Base-by-base conservation (phyloP, 2,888 invertebrate species). In the Phyllotreta striolata region DNA sequence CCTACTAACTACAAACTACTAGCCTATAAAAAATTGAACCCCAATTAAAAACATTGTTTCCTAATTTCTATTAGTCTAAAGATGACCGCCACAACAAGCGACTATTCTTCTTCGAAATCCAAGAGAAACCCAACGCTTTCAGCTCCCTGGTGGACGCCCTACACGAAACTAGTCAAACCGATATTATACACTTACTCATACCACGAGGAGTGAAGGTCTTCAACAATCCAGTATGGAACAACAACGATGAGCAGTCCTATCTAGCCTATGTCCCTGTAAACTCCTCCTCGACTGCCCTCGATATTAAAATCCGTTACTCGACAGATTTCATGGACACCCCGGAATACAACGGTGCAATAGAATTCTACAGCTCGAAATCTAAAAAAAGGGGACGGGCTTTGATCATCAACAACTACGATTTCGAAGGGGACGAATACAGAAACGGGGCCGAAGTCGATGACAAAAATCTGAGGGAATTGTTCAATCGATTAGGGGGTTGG, bases 331-430 rank as follows among this genome's bases (percentile, higher is more conserved):
- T 24, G 24, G 24, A 74, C 55, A 73, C 70, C 9, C 12, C 71
- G 72, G 1, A 51, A 35, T 6, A 79, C 78, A 74, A 73, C 55
- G 66, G 51, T 12, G 38, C 62, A 37, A 41, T 1, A 66, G 43
- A 6, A 7, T 74, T 70, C 70, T 87, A 87, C 79, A 77, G 76
- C 24, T 88, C 87, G 77, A 82, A 85, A 60, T 84, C 86, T 0
- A 80, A 80, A 63, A 78, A 83, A 55, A 85, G 89, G 64, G 89
- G 89, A 14, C 81, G 86, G 40, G 80, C 87, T 14, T 80, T 89
- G 13, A 83, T 89, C 73, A 86, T 89, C 66, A 89, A 87, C 73
- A 88, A 87, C 74, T 83, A 85, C 35, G 78, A 84, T 63, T 89
- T 88, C 78, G 62, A 82, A 6, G 49, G 39, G 10, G 58, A 81